Evolutionary conservation across 2,113 vertebrate genomes (phyloP).

Genomic region (Mixornis gularis): DNA sequence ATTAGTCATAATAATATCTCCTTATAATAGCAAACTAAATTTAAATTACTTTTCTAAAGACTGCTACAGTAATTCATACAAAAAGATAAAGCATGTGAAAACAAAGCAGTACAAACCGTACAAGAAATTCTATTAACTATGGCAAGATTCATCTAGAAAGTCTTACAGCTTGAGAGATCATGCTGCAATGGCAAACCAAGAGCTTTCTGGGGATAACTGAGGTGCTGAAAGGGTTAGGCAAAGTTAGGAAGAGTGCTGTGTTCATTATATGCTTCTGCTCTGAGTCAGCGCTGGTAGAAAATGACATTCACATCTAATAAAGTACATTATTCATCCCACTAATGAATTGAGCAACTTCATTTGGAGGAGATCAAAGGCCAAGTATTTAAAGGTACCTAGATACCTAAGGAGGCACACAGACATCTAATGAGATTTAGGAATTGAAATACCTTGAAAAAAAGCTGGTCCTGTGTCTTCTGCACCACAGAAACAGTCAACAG

Average conservation of each 20-base stretch:
- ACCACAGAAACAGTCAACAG: background rate
- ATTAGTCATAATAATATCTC: background rate
- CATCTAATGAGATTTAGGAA: background rate
- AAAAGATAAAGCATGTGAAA: background rate
- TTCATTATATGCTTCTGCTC: background rate
- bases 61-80: background rate
- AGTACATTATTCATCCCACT: background rate
- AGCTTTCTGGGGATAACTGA: background rate
- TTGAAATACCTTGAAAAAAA: background rate
- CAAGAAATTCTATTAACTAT: background rate
- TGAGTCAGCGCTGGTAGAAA: background rate
- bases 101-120: background rate
- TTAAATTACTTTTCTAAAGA: constrained; percentile 12
- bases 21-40: background rate
- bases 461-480: background rate
- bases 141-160: background rate
- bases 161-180: background rate
- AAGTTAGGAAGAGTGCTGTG: background rate
- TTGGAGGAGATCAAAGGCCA: background rate
- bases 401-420: background rate
- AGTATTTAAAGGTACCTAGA: constrained; percentile 4
- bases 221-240: background rate
- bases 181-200: background rate
- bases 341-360: constrained; percentile 17
- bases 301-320: background rate